Evolutionary conservation across 2,113 vertebrate genomes (phyloP).

Genomic region (Sus scrofa): T2T-Sscrofa CM000824.6:210734001-210734500

Average conservation of each 20-base stretch:
- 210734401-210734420: background rate
- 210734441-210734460: background rate
- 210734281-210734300: background rate
- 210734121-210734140: conserved; percentile 47
- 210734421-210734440: background rate
- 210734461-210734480: background rate
- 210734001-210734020: conserved; percentile 92
- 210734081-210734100: conserved; percentile 98
- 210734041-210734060: conserved; percentile 98
- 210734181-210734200: background rate
- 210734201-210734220: conserved; percentile 31
- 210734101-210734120: conserved; percentile 76
- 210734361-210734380: background rate
- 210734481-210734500: background rate
- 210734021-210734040: conserved; percentile 97
- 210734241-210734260: conserved; percentile 65
- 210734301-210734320: background rate
- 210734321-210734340: background rate
- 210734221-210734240: background rate
- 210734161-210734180: conserved; percentile 42
- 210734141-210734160: conserved; percentile 71
- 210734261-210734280: conserved; percentile 10
- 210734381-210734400: background rate
- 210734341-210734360: background rate
- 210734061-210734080: conserved; percentile 98